Evolutionary conservation across 2,797 vertebrate species (phyloP), one percentile per base, ranked within the genome.

Genomic region (Falco peregrinus): DNA sequence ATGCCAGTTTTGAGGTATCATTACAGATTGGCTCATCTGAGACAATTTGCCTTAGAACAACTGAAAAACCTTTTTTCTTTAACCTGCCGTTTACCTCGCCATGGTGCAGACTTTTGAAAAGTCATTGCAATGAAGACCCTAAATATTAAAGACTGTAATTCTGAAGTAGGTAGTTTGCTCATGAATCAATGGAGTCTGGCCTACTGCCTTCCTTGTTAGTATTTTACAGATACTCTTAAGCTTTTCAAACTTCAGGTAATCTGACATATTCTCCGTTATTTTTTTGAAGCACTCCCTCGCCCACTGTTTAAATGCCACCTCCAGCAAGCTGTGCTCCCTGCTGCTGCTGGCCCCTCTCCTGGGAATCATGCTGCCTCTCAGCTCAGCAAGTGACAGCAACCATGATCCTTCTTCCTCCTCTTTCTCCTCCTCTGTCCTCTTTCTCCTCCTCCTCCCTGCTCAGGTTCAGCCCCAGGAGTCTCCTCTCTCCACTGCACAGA

Each of bases 301-400:
- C 10, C 24, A 15, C 78, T 97, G 79, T 90, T 89, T 68, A 77
- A 86, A 71, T 81, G 68, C 93, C 80, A 78, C 80, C 93, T 78
- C 90, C 83, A 88, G 65, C 83, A 96, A 96, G 85, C 93, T 93
- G 85, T 93, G 80, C 16, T 94, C 89, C 51, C 53, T 61, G 56
- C 59, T 50, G 18, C 4, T 35, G 39, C 91, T 94, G 69, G 73
- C 90, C 59, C 80, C 69, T 78, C 61, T 75, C 57, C 61, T 70
- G 63, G 78, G 84, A 82, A 13, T 79, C 87, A 59, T 0, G 1
- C 70, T 74, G 79, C 73, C 78, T 87, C 59, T 87, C 78, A 82
- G 84, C 87, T 84, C 70, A 82, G 65, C 60, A 50, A 82, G 86
- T 61, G 91, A 57, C 77, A 89, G 69, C 21, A 85, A 43, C 70